Base-by-base conservation (phyloP, 2,888 invertebrate genomes). In the Alsophila aescularia region DNA sequence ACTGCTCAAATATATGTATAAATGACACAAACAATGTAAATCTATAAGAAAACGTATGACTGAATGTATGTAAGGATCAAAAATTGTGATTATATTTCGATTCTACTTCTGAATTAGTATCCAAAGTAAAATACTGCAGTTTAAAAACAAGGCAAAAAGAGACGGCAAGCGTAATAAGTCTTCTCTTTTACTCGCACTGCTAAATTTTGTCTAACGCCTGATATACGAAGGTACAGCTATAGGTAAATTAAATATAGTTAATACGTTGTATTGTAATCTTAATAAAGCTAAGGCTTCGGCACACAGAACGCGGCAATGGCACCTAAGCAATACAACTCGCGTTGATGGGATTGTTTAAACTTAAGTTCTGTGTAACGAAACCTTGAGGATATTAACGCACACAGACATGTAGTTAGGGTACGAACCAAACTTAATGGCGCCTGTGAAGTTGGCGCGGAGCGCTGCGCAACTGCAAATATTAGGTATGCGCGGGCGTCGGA, bases 71-170 rank as follows among this genome's bases (percentile, higher is more conserved):
- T 57, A 50, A 36, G 36, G 49, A 58, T 52, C 39, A 42, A 45
- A 75, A 81, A 83, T 81, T 83, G 84, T 85, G 83, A 83, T 85
- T 42, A 39, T 51, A 32, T 45, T 47, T 50, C 14, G 13, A 47
- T 41, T 55, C 6, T 50, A 16, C n/a, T 40, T 14, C 24, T 16
- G 12, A 21, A 15, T 18, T 14, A 7, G 43, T 36, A n/a, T 8
- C 12, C 2, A 52, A 34, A 34, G 15, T 52, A n/a, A 14, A 9
- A 41, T 31, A 32, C 44, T 31, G 18, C 36, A 18, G 12, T n/a
- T 36, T 18, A 21, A 18, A 36, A 12, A 13, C 10, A 12, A 24
- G 21, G 24, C 21, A 16, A 9, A 36, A 2, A 16, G 8, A 35
- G 15, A 35, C 10, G 15, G 4, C n/a, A 10, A 16, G 3, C 15